Evolutionary conservation across 2,113 vertebrate species (phyloP).

Genomic region (Crotalus horridus): DNA sequence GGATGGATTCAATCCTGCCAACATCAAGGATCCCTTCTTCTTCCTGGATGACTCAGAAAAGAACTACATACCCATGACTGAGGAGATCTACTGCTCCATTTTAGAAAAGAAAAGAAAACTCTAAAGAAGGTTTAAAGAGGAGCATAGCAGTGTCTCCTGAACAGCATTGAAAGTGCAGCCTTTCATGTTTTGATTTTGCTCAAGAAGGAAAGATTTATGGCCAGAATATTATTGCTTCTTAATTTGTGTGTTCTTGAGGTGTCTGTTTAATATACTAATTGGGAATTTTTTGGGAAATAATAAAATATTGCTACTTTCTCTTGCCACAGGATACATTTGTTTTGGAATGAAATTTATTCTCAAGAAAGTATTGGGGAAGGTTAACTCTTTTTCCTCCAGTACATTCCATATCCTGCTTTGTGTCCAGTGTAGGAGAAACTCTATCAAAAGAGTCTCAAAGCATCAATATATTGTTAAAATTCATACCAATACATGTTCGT

Average conservation of each 20-base stretch:
- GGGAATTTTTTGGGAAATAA: neutral
- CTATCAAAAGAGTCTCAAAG: too few relatives aligned
- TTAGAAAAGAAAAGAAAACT: conserved; percentile 65
- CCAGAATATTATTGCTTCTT: neutral
- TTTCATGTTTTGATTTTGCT: too few relatives aligned
- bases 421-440: too few relatives aligned
- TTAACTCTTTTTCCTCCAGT: too few relatives aligned
- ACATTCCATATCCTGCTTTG: too few relatives aligned
- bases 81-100: conserved; percentile 62
- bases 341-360: neutral
- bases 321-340: neutral
- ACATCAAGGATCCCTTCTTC: conserved; percentile 74
- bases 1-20: conserved; percentile 74
- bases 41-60: conserved; percentile 66
- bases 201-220: too few relatives aligned
- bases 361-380: too few relatives aligned
- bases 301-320: neutral
- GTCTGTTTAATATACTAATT: neutral
- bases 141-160: too few relatives aligned
- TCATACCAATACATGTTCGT: neutral
- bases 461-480: neutral
- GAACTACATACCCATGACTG: conserved; percentile 69
- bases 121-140: too few relatives aligned
- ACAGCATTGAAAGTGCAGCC: too few relatives aligned
- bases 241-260: neutral